Percentiles rank a stretch among this genome's conserved stretches.
Conservation (phyloP, 2,113 vertebrate genomes). For the Dromiciops gliroides region DNA sequence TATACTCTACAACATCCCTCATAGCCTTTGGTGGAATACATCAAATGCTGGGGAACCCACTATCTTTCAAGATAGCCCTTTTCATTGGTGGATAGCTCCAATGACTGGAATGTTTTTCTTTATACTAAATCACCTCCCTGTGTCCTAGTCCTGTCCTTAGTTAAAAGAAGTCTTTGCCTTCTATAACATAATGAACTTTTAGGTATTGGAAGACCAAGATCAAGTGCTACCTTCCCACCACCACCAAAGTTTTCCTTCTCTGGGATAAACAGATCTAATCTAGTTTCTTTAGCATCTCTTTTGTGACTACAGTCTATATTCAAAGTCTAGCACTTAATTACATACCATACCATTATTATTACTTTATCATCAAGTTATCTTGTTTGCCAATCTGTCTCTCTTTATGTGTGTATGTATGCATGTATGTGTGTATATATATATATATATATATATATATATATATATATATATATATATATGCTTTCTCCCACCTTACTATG, state of each 20-base stretch:
- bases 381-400: no score
- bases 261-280: no score
- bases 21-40: neutral
- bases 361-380: no score
- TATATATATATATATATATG: neutral
- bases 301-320: no score
- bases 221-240: neutral
- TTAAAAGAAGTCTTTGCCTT: neutral
- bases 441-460: no score
- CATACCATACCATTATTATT: no score
- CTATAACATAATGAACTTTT: neutral
- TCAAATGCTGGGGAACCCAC: no score
- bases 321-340: no score
- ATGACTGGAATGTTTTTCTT: neutral
- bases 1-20: neutral
- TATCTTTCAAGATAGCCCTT: neutral
- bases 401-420: no score
- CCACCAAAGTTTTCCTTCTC: neutral
- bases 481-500: neutral
- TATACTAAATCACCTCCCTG: neutral
- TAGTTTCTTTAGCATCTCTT: no score
- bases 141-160: no score
- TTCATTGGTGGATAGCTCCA: neutral
- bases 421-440: no score
- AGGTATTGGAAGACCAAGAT: neutral